A percentile compares a stretch with the other conserved stretches of the same genome.
Conservation (phyloP, 2,888 invertebrate genomes). For the Drosophila algonquin region DNA sequence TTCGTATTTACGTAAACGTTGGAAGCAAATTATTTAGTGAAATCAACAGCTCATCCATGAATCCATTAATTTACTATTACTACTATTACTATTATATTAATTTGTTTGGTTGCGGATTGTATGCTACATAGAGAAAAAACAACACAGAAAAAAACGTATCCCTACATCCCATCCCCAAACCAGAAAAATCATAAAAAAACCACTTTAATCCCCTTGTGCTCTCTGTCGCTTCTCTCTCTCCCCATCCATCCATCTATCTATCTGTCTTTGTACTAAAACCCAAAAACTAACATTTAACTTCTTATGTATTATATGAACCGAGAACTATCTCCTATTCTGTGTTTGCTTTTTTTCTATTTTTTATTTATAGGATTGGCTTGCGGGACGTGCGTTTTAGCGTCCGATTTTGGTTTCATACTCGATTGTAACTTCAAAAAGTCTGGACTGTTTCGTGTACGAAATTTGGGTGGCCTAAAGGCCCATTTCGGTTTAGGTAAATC, state of each 20-base stretch:
- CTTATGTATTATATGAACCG: constrained; percentile 65
- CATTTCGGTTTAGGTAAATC: constrained; percentile 94
- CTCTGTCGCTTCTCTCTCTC: no score
- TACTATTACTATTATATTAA: no score
- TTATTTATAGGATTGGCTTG: constrained; percentile 86
- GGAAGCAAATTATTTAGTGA: neutral
- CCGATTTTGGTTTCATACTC: constrained; percentile 94
- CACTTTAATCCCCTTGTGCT: neutral
- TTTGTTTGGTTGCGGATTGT: constrained; percentile 23
- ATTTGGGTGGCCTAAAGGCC: constrained; percentile 95
- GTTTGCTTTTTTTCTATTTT: constrained; percentile 84
- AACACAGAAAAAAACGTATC: constrained; percentile 41
- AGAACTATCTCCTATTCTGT: constrained; percentile 75
- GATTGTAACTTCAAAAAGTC: constrained; percentile 97
- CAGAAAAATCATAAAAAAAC: neutral
- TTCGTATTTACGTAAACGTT: no score
- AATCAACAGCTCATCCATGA: neutral
- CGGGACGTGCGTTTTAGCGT: constrained; percentile 93
- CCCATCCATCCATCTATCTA: constrained; percentile 4
- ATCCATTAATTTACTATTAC: neutral
- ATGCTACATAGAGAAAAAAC: constrained; percentile 45
- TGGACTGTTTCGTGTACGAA: constrained; percentile 94
- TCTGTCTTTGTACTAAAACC: constrained; percentile 27
- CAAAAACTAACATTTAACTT: constrained; percentile 12
- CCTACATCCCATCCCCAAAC: neutral